phyloP scores from a whole-genome alignment of 2,113 vertebrate species.

The Tiliqua scincoides region DNA sequence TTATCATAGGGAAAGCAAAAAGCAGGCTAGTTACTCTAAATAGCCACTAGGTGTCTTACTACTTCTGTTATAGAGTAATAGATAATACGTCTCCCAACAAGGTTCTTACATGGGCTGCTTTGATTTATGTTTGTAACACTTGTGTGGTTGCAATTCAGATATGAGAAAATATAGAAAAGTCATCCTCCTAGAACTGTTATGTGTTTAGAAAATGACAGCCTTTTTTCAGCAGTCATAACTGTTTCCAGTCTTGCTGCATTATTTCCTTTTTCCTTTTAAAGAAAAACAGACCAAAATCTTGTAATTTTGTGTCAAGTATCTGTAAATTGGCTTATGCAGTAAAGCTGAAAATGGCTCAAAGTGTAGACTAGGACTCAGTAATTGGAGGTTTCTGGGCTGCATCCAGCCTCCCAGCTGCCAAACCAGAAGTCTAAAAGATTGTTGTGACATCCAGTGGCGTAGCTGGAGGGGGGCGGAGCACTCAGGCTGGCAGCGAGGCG shows the following conservation, averaged over 20 bases:
- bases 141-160: not conserved
- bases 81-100: not conserved
- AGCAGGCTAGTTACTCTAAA: too few relatives aligned
- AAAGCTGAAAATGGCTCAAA: not conserved
- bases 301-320: not conserved
- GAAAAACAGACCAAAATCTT: not conserved
- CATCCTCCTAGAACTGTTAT: not conserved
- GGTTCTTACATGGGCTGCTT: accelerated
- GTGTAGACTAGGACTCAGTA: not conserved
- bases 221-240: not conserved
- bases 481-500: too few relatives aligned
- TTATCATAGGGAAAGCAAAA: not conserved
- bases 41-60: conserved; percentile 46
- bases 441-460: too few relatives aligned
- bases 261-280: not conserved
- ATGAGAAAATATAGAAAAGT: not conserved
- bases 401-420: not conserved
- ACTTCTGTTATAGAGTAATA: not conserved
- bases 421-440: not conserved
- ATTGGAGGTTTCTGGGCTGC: too few relatives aligned
- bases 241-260: not conserved
- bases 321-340: not conserved
- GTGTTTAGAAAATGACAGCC: not conserved
- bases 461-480: too few relatives aligned
- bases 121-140: not conserved